These are phyloP conservation scores for Aricia artaxerxes DNA, from an alignment of 2,888 invertebrate species.

Conservation along the genomic window DNA sequence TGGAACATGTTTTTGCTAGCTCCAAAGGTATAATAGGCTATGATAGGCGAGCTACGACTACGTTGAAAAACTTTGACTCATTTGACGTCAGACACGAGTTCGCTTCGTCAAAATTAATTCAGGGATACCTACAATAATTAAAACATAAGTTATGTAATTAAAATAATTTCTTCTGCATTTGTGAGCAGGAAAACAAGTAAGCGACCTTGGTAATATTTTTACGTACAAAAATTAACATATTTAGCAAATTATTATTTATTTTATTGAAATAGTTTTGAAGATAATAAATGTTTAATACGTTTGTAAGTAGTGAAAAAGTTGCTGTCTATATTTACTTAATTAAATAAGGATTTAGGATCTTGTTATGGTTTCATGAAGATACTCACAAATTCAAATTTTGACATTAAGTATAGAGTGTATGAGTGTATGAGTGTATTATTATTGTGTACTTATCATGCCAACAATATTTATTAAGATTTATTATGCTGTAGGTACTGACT, in stretches of 20 bases:
- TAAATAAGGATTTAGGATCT: not conserved
- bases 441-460: no score
- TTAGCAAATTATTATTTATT: not conserved
- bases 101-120: not conserved
- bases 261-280: not conserved
- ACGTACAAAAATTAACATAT: not conserved
- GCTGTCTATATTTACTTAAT: not conserved
- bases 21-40: slow-evolving; percentile 21
- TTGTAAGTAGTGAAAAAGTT: not conserved
- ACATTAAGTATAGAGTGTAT: no score
- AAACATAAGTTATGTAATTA: not conserved
- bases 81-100: not conserved
- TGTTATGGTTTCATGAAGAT: no score
- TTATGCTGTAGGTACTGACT: no score
- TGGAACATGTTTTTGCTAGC: slow-evolving; percentile 20
- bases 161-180: slow-evolving; percentile 5
- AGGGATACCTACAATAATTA: not conserved
- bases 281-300: not conserved
- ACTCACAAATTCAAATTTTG: no score
- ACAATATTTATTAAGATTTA: no score
- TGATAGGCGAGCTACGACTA: not conserved
- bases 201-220: not conserved
- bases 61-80: slow-evolving; percentile 1
- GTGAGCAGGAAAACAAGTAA: not conserved
- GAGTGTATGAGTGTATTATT: no score